Percentiles rank a stretch among this genome's conserved stretches.
Conservation (phyloP, 92 coral and sea anemone species). For the Heteractis magnifica region DNA sequence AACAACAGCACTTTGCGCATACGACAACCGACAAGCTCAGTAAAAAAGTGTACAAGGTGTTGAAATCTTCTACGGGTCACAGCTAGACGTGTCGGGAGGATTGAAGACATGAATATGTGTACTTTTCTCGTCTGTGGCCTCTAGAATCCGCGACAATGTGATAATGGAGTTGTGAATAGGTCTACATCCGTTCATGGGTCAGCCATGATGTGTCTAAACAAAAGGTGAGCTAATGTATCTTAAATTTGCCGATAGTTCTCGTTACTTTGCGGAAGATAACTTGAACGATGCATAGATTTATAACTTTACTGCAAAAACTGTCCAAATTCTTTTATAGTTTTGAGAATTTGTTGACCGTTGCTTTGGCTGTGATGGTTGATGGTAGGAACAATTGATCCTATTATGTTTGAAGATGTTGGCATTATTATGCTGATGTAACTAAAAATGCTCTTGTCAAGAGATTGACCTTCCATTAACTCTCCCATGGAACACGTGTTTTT, state of each 20-base stretch:
- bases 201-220: not conserved
- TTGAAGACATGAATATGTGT: conserved; percentile 12
- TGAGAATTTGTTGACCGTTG: not conserved
- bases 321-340: not conserved
- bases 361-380: not conserved
- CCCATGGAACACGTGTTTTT: not conserved
- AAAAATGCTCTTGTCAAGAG: not conserved
- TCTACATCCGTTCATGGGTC: conserved; percentile 22
- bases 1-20: not conserved
- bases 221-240: conserved; percentile 10
- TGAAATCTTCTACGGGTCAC: conserved; percentile 10
- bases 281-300: not conserved
- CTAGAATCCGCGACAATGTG: conserved; percentile 19
- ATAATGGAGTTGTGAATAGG: conserved; percentile 29
- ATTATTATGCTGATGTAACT: conserved; percentile 5
- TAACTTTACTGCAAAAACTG: not conserved
- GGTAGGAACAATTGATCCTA: not conserved
- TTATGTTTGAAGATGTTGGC: not conserved
- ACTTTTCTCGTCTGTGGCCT: conserved; percentile 25
- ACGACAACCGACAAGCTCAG: not conserved
- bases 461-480: conserved; percentile 10
- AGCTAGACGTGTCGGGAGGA: conserved; percentile 10
- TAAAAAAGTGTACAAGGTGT: conserved; percentile 12
- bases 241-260: conserved; percentile 7
- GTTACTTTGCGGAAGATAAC: not conserved